Base-by-base conservation (phyloP, 2,888 invertebrate species). In the Thelaira solivaga region DNA sequence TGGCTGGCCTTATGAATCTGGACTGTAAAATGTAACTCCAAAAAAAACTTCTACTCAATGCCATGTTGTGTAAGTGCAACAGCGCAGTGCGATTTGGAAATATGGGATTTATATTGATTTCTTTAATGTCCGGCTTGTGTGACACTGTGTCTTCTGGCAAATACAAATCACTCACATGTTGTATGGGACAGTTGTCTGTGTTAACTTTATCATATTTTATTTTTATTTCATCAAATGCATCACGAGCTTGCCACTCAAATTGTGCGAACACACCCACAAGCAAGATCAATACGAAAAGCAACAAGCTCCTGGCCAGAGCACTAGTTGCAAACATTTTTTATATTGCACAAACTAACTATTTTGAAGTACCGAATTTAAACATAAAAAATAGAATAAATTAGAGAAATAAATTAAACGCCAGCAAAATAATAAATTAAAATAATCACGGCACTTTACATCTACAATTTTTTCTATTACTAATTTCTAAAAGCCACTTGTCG, bases 1-100 rank as follows among this genome's bases (percentile, higher is more conserved):
- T 96, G 0, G 95, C 96, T 0, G 96, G 96, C 26, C 96, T 91
- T 82, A 96, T 96, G 83, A 96, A 96, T 80, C 97, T 91, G 24
- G 96, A 95, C 86, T 97, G 97, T 0, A 97, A 91, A 72, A 97
- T 96, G 83, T 96, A 97, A 88, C 97, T 97, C 95, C 96, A 98
- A 89, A 96, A 98, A 89, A 97, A 98, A 0, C 97, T 97, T 82
- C 98, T 90, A 87, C 95, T 97, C 87, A 98, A 90, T n/a, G 98
- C 98, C 93, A 98, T 94, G 88, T 98, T 98, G 88, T 98, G 98
- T 73, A 98, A 90, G 90, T 98, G 97, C 69, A 98, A 90, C 83
- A 99, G 89, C 22, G 95, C 95, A 0, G 98, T 98, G 84, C 98
- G 92, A 90, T 99, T 99, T 0, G 97, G 97, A 85, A 96, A 97